Evolutionary conservation across 1,140 invertebrate species (phyloP).

Genomic region (Drosophila varians): DNA sequence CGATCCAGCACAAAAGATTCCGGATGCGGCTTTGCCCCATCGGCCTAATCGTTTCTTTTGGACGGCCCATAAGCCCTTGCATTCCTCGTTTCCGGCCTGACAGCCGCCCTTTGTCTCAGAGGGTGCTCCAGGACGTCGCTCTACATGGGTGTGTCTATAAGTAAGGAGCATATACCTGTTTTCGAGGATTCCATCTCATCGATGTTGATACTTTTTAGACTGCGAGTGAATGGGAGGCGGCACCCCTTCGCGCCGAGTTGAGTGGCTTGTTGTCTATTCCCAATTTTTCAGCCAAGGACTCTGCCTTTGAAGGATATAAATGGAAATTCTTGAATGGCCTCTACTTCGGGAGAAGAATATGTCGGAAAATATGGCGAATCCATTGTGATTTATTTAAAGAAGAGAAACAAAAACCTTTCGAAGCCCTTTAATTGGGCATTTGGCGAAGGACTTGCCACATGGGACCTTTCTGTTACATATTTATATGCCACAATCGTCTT

Average conservation of each 20-base stretch:
- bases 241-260: not conserved
- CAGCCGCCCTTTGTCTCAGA: slow-evolving; percentile 2
- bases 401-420: not conserved
- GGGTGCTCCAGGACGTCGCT: not conserved
- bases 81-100: slow-evolving; percentile 9
- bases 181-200: not conserved
- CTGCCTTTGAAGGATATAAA: not conserved
- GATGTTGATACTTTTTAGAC: slow-evolving; percentile 2
- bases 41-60: not conserved
- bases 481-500: not conserved
- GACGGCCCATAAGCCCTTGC: not conserved
- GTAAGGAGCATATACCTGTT: not conserved
- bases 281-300: not conserved
- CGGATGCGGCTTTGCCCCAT: not conserved
- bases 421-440: not conserved
- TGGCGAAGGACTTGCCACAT: not conserved
- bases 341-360: not conserved
- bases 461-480: not conserved
- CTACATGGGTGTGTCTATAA: slow-evolving; percentile 1
- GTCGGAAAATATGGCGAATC: too few species aligned
- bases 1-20: not conserved
- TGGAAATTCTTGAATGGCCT: not conserved
- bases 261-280: not conserved
- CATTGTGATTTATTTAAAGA: too few species aligned
- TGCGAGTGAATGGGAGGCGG: not conserved